Percentiles rank a stretch among this genome's conserved stretches.
These are phyloP conservation scores for Seira sanloemensis DNA, from an alignment of 2,888 invertebrate species.

Conservation along the genomic window DNA sequence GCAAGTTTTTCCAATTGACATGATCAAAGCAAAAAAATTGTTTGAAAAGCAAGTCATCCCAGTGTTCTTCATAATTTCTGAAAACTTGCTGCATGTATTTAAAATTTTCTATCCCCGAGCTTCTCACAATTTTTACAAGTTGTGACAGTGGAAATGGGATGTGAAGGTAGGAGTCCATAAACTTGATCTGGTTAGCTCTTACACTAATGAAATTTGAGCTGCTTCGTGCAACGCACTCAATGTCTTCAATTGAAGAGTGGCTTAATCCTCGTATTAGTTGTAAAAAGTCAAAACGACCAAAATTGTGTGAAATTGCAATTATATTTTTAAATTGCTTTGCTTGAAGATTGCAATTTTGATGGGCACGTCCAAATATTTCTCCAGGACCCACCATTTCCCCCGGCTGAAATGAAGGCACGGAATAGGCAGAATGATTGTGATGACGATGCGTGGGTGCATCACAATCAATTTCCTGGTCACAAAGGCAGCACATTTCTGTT, in stretches of 20 bases:
- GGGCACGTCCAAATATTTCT: conserved; percentile 22
- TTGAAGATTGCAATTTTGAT: conserved; percentile 15
- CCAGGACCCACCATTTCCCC: not conserved
- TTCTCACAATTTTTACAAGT: not conserved
- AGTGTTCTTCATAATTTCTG: not conserved
- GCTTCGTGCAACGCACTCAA: not conserved
- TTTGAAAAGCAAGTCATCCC: conserved; percentile 1
- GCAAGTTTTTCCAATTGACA: not conserved
- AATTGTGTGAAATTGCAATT: conserved; percentile 21
- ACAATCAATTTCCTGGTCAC: not conserved
- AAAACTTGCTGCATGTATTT: not conserved
- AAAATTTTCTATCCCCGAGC: not conserved
- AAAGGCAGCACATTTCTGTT: conserved; percentile 12
- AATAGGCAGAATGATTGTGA: conserved; percentile 23
- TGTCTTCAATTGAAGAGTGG: not conserved
- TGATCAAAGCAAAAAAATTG: not conserved
- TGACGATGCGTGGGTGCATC: not conserved
- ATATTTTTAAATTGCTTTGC: not conserved
- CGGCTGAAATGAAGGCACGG: not conserved
- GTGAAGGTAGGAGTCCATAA: conserved; percentile 2
- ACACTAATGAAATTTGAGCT: not conserved
- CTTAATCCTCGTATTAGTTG: not conserved
- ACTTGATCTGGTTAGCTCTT: not conserved
- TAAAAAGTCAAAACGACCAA: conserved; percentile 17
- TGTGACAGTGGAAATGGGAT: not conserved